A percentile compares a stretch with the other conserved stretches of the same genome.
Evolutionary conservation across 2,797 vertebrate species (phyloP).

Genomic region (Tinamus major): DNA sequence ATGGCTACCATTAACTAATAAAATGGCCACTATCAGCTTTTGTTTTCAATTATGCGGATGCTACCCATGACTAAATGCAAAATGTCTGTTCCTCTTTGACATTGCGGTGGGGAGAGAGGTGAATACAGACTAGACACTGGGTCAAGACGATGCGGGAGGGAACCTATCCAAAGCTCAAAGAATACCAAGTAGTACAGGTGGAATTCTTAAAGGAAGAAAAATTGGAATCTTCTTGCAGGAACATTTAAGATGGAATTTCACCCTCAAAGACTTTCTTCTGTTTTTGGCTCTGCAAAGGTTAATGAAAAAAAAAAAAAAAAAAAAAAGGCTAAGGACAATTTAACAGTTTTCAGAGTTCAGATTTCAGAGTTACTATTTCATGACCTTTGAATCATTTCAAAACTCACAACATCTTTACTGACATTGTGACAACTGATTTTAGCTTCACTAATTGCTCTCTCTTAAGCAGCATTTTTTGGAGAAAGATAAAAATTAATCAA

Average conservation of each 20-base stretch:
- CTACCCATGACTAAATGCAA: neutral
- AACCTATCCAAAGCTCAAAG: neutral
- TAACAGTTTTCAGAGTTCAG: neutral
- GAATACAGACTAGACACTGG: neutral
- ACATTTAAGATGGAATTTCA: neutral
- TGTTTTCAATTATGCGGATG: neutral
- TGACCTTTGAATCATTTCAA: neutral
- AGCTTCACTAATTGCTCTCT: neutral
- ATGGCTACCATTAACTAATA: neutral
- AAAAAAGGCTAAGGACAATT: neutral
- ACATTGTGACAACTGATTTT: neutral
- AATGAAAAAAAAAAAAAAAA: neutral
- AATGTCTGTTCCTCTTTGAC: neutral
- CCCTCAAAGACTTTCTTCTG: neutral
- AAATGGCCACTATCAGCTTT: neutral
- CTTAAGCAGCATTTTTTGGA: neutral
- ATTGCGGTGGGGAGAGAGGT: neutral
- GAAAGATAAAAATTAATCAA: slow-evolving; percentile 1
- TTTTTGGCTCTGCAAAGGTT: neutral
- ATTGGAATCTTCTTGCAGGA: neutral
- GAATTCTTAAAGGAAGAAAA: neutral
- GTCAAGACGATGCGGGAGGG: neutral
- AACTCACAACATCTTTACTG: neutral
- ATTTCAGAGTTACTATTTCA: neutral
- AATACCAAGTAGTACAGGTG: neutral